Percentiles rank a stretch among this genome's conserved stretches.
Conservation (phyloP, 2,797 vertebrate species). For the Darevskia mixta region DNA sequence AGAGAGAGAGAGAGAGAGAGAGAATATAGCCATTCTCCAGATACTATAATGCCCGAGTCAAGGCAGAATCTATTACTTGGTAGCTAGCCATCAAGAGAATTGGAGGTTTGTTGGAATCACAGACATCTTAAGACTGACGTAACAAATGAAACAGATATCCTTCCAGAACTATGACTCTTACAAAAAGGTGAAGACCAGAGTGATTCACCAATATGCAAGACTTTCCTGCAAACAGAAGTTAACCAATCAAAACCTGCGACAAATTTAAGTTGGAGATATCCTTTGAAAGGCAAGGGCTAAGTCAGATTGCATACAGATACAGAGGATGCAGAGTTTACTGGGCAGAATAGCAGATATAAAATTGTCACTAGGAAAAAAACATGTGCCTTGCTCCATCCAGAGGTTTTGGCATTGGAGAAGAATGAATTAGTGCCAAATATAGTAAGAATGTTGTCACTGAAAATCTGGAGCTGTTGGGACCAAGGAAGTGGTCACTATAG, state of each 20-base stretch:
- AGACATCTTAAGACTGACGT: background rate
- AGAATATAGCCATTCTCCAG: background rate
- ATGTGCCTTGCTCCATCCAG: background rate
- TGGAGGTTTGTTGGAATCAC: background rate
- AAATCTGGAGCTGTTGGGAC: background rate
- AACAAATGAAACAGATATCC: background rate
- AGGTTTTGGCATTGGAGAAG: background rate
- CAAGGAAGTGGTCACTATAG: background rate
- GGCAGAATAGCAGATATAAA: background rate
- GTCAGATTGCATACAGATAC: background rate
- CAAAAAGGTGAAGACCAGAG: background rate
- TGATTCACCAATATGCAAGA: background rate
- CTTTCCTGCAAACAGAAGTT: background rate
- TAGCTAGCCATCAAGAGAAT: background rate
- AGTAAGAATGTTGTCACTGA: background rate
- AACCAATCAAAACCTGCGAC: background rate
- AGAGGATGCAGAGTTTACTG: too few species aligned
- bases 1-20: too few species aligned
- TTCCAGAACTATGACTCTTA: background rate
- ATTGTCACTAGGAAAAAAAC: background rate
- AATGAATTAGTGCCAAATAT: background rate
- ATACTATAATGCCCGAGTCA: background rate
- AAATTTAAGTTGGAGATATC: background rate
- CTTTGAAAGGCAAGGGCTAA: background rate
- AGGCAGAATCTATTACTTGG: background rate